Conservation (phyloP, 1,140 invertebrate species). For the Caenorhabditis elegans region WBcel235 BX284603.4:192501-193000, state of each 20-base stretch:
- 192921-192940: too few relatives aligned
- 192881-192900: not conserved
- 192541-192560: not conserved
- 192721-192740: not conserved
- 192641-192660: not conserved
- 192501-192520: slow-evolving; percentile 8
- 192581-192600: not conserved
- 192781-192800: not conserved
- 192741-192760: not conserved
- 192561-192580: not conserved
- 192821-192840: not conserved
- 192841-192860: slow-evolving; percentile 49
- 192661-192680: not conserved
- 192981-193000: too few relatives aligned
- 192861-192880: not conserved
- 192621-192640: not conserved
- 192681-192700: not conserved
- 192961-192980: too few relatives aligned
- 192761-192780: not conserved
- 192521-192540: not conserved
- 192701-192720: not conserved
- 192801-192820: not conserved
- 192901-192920: too few relatives aligned
- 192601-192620: not conserved
- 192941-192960: too few relatives aligned